Conservation (phyloP, 2,113 vertebrate genomes). For the Barbus barbus region DNA sequence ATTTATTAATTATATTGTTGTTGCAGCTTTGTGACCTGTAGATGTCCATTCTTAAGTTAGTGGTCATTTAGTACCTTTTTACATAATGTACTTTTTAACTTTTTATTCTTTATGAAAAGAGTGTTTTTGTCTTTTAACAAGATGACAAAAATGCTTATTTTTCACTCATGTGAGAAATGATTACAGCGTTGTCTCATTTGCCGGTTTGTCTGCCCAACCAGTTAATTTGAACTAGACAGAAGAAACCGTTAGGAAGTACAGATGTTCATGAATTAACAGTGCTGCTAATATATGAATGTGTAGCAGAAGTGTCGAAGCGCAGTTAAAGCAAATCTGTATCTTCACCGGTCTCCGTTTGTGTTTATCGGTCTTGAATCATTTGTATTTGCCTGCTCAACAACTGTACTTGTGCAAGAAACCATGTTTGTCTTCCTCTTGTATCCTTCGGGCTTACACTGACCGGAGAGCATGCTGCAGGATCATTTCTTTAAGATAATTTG, state of each 20-base stretch:
- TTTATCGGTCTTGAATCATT: not conserved
- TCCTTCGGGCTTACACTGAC: not conserved
- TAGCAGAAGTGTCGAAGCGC: not conserved
- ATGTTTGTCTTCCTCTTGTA: not conserved
- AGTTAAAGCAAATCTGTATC: not conserved
- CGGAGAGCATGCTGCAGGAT: not conserved
- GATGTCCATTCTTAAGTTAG: not conserved
- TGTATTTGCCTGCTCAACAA: not conserved
- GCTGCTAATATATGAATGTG: not conserved
- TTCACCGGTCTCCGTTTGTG: not conserved
- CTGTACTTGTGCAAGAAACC: not conserved
- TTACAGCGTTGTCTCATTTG: not conserved
- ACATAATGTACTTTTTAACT: not conserved
- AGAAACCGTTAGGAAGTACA: not conserved
- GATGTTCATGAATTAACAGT: conserved; percentile 15
- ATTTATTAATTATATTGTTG: not conserved
- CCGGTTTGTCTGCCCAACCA: not conserved
- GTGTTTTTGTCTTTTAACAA: not conserved
- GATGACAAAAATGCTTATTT: not conserved
- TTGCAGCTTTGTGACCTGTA: not conserved
- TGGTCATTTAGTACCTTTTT: not conserved
- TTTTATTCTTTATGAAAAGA: not conserved
- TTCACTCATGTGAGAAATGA: not conserved
- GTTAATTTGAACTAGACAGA: not conserved
- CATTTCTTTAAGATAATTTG: not conserved